Percentiles rank a stretch among this genome's conserved stretches.
Evolutionary conservation across 30 jellyfish, hydroid and myxozoan genomes (phyloP).

Genomic region (Hydractinia symbiolongicarpus): DNA sequence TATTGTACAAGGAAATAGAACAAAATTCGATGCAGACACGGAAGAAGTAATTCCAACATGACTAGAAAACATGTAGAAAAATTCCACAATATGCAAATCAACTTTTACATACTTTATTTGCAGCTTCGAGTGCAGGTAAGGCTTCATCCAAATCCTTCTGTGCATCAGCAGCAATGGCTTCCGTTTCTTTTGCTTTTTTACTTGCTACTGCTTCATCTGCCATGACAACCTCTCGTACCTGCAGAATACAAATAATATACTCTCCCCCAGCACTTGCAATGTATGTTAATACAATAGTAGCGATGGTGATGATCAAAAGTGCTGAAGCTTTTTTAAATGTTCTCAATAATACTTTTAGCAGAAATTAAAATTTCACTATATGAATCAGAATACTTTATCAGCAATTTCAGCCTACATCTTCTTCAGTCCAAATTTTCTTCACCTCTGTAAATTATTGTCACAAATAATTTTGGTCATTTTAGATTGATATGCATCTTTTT

Average conservation of each 20-base stretch:
- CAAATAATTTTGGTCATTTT: too few relatives aligned
- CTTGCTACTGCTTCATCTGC: conserved; percentile 90
- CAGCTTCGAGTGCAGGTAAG: conserved; percentile 85
- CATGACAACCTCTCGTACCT: conserved; percentile 76
- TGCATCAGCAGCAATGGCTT: conserved; percentile 90
- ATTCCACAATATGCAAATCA: background rate
- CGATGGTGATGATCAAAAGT: too few relatives aligned
- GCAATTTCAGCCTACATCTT: too few relatives aligned
- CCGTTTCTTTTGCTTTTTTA: conserved; percentile 79
- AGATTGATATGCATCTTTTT: too few relatives aligned
- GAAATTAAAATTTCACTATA: too few relatives aligned
- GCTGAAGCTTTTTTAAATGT: too few relatives aligned
- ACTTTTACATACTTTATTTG: conserved; percentile 50
- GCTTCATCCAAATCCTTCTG: conserved; percentile 87
- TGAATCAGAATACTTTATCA: too few relatives aligned
- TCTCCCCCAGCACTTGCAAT: background rate
- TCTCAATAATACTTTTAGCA: too few relatives aligned
- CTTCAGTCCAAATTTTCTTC: too few relatives aligned
- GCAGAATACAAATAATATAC: background rate
- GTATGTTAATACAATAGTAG: background rate
- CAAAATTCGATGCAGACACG: too few relatives aligned
- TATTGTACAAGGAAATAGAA: too few relatives aligned
- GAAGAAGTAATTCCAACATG: background rate
- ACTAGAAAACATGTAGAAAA: background rate
- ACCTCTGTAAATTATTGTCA: too few relatives aligned